These are phyloP conservation scores for Drymodes brunneopygia DNA, from an alignment of 2,113 vertebrate genomes.

Conservation along the genomic window DNA sequence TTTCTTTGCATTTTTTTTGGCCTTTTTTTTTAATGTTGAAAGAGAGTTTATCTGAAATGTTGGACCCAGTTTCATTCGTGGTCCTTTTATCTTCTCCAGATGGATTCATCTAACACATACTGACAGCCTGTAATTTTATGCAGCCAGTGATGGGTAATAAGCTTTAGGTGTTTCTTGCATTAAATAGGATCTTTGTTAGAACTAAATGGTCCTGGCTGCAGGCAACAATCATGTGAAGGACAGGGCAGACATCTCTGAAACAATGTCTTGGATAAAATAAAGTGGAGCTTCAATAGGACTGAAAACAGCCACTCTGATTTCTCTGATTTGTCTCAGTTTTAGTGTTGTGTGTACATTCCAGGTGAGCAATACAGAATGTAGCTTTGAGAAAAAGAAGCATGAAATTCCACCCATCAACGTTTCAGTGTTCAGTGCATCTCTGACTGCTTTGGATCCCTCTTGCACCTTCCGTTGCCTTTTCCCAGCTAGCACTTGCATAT, in stretches of 20 bases:
- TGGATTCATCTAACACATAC: not conserved
- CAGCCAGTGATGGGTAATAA: not conserved
- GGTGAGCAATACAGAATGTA: not conserved
- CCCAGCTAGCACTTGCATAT: not conserved
- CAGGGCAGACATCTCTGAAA: not conserved
- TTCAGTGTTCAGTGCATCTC: not conserved
- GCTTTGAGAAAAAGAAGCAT: not conserved
- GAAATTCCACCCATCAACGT: not conserved
- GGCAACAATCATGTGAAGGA: not conserved
- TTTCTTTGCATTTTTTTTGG: too few relatives aligned
- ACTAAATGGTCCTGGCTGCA: not conserved
- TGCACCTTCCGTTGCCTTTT: not conserved
- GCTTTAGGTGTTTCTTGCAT: not conserved
- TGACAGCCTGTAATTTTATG: slow-evolving; percentile 32
- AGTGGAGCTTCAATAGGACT: not conserved
- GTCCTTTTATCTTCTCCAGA: slow-evolving; percentile 17
- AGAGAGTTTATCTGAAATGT: not conserved
- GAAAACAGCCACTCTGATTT: not conserved
- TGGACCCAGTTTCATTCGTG: not conserved
- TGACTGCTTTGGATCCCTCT: not conserved
- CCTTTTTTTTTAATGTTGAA: not conserved
- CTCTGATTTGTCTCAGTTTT: not conserved
- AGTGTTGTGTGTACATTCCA: not conserved
- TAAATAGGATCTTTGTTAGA: not conserved
- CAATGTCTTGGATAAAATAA: not conserved